Evolutionary conservation across 1,140 invertebrate species (phyloP).

Genomic region (Pomphorhynchus laevis): DNA sequence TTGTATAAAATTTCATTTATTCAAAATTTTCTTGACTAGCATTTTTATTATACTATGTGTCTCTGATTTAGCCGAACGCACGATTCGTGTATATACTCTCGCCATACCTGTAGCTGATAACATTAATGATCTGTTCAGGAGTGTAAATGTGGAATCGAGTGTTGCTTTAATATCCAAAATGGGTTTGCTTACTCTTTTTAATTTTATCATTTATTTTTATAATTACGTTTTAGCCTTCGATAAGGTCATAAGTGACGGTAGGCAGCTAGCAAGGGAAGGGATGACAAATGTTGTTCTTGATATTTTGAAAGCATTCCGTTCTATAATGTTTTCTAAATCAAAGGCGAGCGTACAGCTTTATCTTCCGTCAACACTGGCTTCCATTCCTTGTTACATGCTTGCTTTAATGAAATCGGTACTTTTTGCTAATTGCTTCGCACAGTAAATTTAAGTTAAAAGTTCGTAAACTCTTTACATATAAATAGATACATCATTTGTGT

Average conservation of each 20-base stretch:
- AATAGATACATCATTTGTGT: no score
- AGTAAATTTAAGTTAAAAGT: no score
- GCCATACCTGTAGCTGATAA: slow-evolving; percentile 53
- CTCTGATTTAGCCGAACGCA: slow-evolving; percentile 36
- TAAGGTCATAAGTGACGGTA: slow-evolving; percentile 37
- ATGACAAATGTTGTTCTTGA: slow-evolving; percentile 73
- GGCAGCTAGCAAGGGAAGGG: slow-evolving; percentile 67
- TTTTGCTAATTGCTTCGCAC: slow-evolving; percentile 10
- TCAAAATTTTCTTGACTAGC: neutral
- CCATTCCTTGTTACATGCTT: slow-evolving; percentile 54
- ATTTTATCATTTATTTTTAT: neutral
- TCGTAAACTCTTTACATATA: no score
- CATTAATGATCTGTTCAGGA: slow-evolving; percentile 43
- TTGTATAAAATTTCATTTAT: slow-evolving; percentile 1
- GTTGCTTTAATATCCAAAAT: slow-evolving; percentile 64
- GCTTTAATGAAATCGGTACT: slow-evolving; percentile 56
- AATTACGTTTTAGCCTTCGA: slow-evolving; percentile 37
- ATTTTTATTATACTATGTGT: neutral
- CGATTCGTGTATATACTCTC: slow-evolving; percentile 80
- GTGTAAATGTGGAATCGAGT: slow-evolving; percentile 76
- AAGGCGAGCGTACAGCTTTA: slow-evolving; percentile 32
- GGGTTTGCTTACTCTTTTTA: slow-evolving; percentile 27
- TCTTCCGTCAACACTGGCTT: slow-evolving; percentile 32
- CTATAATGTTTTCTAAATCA: slow-evolving; percentile 22
- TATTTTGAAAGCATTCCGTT: slow-evolving; percentile 35